Conservation (phyloP, 2,888 invertebrate species). For the Tipula helvola region DNA sequence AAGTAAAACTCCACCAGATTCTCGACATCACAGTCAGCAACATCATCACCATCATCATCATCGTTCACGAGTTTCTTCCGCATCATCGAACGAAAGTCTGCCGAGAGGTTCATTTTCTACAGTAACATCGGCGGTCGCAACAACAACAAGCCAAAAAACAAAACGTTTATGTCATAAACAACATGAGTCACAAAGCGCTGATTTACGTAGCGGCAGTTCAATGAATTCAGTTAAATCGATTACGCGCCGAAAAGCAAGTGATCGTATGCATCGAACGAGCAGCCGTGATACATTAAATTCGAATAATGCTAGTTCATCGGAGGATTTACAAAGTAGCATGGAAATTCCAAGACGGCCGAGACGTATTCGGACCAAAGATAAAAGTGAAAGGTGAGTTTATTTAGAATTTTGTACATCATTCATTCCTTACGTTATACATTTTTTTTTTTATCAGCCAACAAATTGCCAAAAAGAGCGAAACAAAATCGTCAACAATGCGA, state of each 20-base stretch:
- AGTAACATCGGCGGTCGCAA: not conserved
- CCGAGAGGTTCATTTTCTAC: not conserved
- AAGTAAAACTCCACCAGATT: not conserved
- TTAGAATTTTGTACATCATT: too few relatives aligned
- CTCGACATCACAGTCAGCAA: not conserved
- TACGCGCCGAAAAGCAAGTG: not conserved
- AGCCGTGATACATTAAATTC: slow-evolving; percentile 38
- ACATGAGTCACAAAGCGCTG: not conserved
- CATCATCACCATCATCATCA: not conserved
- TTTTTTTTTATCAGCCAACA: not conserved
- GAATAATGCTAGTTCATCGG: slow-evolving; percentile 38
- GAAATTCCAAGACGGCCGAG: slow-evolving; percentile 20
- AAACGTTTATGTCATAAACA: not conserved
- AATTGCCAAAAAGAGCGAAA: not conserved
- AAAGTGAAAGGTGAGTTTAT: not conserved
- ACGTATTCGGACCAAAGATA: slow-evolving; percentile 15
- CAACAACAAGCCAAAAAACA: not conserved
- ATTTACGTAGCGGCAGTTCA: not conserved
- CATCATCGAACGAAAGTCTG: slow-evolving; percentile 19
- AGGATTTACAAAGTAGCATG: slow-evolving; percentile 33
- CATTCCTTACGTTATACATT: too few relatives aligned
- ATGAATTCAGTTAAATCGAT: slow-evolving; percentile 9
- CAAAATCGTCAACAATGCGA: not conserved
- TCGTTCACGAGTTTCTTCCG: slow-evolving; percentile 14
- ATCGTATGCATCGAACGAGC: slow-evolving; percentile 37